Evolutionary conservation across 2,797 vertebrate species (phyloP).

Genomic region (Sciurus vulgaris): DNA sequence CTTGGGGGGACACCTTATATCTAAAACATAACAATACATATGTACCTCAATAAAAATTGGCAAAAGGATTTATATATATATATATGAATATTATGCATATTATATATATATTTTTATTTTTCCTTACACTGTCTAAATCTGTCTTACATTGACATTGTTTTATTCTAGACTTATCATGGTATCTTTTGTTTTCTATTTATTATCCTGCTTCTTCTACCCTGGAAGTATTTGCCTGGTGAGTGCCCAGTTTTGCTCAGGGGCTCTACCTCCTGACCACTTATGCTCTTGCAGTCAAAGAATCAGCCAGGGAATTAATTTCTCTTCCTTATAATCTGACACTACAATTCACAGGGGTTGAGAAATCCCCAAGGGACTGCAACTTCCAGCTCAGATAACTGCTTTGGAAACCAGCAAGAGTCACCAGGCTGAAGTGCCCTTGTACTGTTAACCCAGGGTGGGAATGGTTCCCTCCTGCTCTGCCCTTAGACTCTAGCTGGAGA

Average conservation of each 20-base stretch:
- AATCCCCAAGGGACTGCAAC: neutral
- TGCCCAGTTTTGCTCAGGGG: no score
- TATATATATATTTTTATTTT: neutral
- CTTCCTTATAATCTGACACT: fast-evolving
- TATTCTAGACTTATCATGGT: neutral
- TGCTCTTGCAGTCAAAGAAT: neutral
- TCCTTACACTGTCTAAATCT: neutral
- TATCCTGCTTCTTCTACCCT: neutral
- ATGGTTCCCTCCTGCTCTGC: fast-evolving
- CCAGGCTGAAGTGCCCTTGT: neutral
- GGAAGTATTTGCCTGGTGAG: no score
- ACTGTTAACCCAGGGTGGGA: neutral
- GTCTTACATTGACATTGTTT: no score
- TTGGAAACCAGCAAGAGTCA: neutral
- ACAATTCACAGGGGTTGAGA: neutral
- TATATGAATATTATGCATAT: no score
- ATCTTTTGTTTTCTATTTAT: neutral
- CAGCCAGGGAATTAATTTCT: neutral
- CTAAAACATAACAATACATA: no score
- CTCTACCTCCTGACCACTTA: neutral
- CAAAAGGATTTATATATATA: neutral
- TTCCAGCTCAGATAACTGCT: neutral
- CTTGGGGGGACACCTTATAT: no score
- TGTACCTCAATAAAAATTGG: no score
- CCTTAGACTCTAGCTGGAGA: neutral